Percentiles rank a stretch among this genome's conserved stretches.
Conservation (phyloP, 2,113 vertebrate species). For the Anarrhichthys ocellatus region DNA sequence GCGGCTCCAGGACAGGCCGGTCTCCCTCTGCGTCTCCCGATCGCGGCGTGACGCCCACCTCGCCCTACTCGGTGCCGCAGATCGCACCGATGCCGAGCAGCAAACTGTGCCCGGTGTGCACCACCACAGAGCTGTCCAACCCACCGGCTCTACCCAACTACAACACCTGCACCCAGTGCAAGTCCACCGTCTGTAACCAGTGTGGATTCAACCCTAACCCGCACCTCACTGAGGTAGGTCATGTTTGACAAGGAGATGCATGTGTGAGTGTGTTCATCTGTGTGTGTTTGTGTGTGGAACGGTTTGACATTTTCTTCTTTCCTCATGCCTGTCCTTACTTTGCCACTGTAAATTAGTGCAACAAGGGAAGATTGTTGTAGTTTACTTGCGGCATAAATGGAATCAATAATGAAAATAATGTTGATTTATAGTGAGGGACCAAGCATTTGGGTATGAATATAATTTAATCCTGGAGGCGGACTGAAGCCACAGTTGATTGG, state of each 20-base stretch:
- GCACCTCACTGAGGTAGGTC: constrained; percentile 95
- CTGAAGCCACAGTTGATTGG: constrained; percentile 5
- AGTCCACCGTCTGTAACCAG: constrained; percentile 96
- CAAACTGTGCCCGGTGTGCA: constrained; percentile 97
- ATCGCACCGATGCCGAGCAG: constrained; percentile 97
- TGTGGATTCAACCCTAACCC: constrained; percentile 99
- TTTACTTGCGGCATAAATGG: constrained; percentile 10
- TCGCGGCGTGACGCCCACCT: constrained; percentile 92
- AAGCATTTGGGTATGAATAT: constrained; percentile 6
- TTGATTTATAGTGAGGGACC: constrained; percentile 21
- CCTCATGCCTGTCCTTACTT: not conserved
- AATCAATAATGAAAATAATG: constrained; percentile 24
- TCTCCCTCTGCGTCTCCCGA: constrained; percentile 89
- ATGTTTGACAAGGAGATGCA: not conserved
- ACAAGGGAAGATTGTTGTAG: not conserved
- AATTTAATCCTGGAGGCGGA: not conserved
- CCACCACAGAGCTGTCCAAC: constrained; percentile 94
- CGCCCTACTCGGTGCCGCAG: constrained; percentile 96
- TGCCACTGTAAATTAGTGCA: not conserved
- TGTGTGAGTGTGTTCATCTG: not conserved
- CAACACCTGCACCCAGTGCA: constrained; percentile 98
- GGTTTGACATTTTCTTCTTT: not conserved
- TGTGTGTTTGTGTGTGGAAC: not conserved
- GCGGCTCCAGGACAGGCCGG: constrained; percentile 73
- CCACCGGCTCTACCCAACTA: constrained; percentile 93